Percentiles rank a stretch among this genome's conserved stretches.
These are phyloP conservation scores for Doris montereyensis DNA, from an alignment of 2,888 invertebrate species.

Conservation along the genomic window DNA sequence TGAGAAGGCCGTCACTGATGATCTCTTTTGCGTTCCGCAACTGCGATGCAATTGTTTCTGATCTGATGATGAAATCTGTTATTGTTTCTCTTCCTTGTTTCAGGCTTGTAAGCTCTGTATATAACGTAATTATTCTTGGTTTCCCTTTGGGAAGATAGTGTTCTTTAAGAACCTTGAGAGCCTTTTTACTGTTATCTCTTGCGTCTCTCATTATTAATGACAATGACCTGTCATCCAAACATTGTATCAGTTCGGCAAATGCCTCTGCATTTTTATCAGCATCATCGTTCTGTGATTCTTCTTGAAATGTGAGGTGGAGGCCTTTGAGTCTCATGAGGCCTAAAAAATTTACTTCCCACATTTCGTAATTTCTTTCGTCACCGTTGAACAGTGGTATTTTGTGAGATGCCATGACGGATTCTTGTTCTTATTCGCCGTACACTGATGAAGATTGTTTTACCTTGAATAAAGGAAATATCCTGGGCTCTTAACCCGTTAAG, in stretches of 20 bases:
- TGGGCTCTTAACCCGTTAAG: too few relatives aligned
- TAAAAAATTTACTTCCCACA: too few relatives aligned
- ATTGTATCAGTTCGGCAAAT: conserved; percentile 47
- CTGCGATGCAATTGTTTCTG: conserved; percentile 29
- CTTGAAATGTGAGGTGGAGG: conserved; percentile 5
- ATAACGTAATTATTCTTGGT: too few relatives aligned
- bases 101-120: conserved; percentile 44
- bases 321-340: conserved; percentile 35
- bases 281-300: conserved; percentile 15
- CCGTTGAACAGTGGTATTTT: too few relatives aligned
- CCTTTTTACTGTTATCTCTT: conserved; percentile 45
- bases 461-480: too few relatives aligned
- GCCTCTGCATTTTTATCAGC: conserved; percentile 46
- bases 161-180: conserved; percentile 43
- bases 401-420: too few relatives aligned
- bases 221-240: conserved; percentile 46
- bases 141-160: conserved; percentile 44
- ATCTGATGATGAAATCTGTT: conserved; percentile 29
- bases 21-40: conserved; percentile 40
- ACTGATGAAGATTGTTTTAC: too few relatives aligned
- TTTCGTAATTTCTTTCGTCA: too few relatives aligned
- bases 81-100: conserved; percentile 38
- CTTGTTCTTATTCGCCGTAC: too few relatives aligned
- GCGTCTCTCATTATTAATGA: conserved; percentile 47
- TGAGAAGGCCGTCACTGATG: conserved; percentile 41